phyloP scores from a whole-genome alignment of 2,113 vertebrate genomes.

The Prionailurus viverrinus region DNA sequence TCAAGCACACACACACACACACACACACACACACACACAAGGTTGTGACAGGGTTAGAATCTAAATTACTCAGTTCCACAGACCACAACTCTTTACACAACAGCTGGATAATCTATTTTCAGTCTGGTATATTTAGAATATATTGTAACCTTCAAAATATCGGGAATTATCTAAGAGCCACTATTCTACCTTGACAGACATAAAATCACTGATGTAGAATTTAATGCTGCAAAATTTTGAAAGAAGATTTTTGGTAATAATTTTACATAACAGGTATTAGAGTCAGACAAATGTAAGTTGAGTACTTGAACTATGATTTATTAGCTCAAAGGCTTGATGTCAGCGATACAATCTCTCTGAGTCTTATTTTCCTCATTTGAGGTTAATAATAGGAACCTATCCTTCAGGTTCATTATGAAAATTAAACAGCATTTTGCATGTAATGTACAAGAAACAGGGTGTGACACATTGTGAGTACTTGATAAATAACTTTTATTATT shows the following conservation, averaged over 20 bases:
- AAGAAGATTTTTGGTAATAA: constrained; percentile 10
- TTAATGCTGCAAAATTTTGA: background rate
- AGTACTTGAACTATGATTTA: background rate
- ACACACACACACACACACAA: no score
- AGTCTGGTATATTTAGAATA: background rate
- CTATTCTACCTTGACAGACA: background rate
- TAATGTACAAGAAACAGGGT: background rate
- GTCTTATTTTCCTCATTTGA: constrained; percentile 24
- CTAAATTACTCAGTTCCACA: background rate
- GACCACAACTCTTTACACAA: background rate
- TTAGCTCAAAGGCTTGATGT: background rate
- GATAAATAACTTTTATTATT: constrained; percentile 36
- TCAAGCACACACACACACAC: background rate
- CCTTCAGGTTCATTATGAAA: background rate
- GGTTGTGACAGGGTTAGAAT: background rate
- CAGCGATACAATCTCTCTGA: background rate
- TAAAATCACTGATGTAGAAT: constrained; percentile 15
- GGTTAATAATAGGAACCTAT: background rate
- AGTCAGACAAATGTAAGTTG: background rate
- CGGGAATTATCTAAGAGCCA: background rate
- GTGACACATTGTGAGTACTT: constrained; percentile 8
- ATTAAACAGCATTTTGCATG: constrained; percentile 5
- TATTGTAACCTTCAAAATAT: background rate
- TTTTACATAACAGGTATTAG: background rate
- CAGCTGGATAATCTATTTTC: background rate